Evolutionary conservation across 1,140 invertebrate species (phyloP).

Genomic region (Cardiocondyla obscurior): DNA sequence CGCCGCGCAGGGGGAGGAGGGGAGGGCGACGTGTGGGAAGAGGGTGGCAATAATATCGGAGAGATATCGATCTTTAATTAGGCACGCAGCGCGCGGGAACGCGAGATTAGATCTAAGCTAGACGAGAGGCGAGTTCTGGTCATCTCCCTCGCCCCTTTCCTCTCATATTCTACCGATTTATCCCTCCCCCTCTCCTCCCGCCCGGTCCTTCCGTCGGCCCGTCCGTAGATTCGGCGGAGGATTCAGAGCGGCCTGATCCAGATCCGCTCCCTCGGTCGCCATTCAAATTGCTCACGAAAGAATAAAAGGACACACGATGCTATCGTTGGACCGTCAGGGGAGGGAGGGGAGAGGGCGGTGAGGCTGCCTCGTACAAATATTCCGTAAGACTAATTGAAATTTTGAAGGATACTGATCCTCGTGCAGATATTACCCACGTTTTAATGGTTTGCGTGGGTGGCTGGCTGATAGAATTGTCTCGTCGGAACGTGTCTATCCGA

Average conservation of each 20-base stretch:
- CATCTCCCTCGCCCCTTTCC: conserved; percentile 46
- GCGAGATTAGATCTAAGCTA: conserved; percentile 82
- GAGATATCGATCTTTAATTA: conserved; percentile 85
- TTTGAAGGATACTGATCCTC: conserved; percentile 28
- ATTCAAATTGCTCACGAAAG: conserved; percentile 37
- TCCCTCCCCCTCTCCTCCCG: not conserved
- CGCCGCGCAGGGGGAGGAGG: conserved; percentile 17
- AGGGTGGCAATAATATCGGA: conserved; percentile 82
- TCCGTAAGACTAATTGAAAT: conserved; percentile 51
- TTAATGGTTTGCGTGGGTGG: conserved; percentile 42
- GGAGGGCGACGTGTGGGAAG: conserved; percentile 64
- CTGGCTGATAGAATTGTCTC: conserved; percentile 48
- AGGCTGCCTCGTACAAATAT: not conserved
- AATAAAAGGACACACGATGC: conserved; percentile 39
- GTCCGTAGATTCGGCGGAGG: not conserved
- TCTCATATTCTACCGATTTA: conserved; percentile 14
- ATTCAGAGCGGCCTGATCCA: conserved; percentile 4
- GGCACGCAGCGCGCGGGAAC: conserved; percentile 83
- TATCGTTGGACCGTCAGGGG: not conserved
- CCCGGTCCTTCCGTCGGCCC: not conserved
- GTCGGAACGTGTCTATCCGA: conserved; percentile 32
- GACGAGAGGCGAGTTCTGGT: conserved; percentile 72
- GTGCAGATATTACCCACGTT: conserved; percentile 15
- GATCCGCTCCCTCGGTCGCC: conserved; percentile 40
- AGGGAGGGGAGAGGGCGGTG: not conserved